phyloP scores from a whole-genome alignment of 1,140 invertebrate genomes.

The Bombus confusus region DNA sequence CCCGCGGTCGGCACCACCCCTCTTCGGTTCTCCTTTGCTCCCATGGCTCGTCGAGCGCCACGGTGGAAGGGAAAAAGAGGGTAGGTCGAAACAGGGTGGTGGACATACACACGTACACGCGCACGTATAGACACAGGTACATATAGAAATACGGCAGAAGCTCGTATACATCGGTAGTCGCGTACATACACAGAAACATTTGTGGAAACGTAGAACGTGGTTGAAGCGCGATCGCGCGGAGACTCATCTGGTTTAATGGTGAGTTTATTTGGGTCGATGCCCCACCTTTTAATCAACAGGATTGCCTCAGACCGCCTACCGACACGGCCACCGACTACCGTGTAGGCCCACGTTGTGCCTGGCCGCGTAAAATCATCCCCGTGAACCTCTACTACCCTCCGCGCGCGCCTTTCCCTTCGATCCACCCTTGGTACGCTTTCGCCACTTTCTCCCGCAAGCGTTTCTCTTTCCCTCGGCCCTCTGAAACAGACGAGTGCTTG shows the following conservation, averaged over 20 bases:
- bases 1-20: conserved; percentile 55
- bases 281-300: conserved; percentile 75
- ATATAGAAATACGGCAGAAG: not conserved
- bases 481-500: conserved; percentile 58
- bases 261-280: conserved; percentile 74
- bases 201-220: conserved; percentile 59
- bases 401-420: conserved; percentile 13
- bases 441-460: conserved; percentile 38
- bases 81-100: conserved; percentile 50
- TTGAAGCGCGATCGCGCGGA: conserved; percentile 68
- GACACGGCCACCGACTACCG: conserved; percentile 65
- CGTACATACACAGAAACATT: not conserved
- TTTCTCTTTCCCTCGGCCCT: conserved; percentile 22
- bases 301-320: conserved; percentile 70
- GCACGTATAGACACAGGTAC: not conserved
- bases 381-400: conserved; percentile 54
- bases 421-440: conserved; percentile 10
- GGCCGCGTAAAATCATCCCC: conserved; percentile 69
- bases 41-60: conserved; percentile 37
- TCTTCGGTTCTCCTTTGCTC: conserved; percentile 51
- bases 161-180: not conserved
- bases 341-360: conserved; percentile 62
- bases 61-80: conserved; percentile 64
- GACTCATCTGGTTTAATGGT: conserved; percentile 74
- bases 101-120: conserved; percentile 10